These are phyloP conservation scores for Xenops minutus DNA, from an alignment of 2,797 vertebrate genomes.

Conservation along the genomic window DNA sequence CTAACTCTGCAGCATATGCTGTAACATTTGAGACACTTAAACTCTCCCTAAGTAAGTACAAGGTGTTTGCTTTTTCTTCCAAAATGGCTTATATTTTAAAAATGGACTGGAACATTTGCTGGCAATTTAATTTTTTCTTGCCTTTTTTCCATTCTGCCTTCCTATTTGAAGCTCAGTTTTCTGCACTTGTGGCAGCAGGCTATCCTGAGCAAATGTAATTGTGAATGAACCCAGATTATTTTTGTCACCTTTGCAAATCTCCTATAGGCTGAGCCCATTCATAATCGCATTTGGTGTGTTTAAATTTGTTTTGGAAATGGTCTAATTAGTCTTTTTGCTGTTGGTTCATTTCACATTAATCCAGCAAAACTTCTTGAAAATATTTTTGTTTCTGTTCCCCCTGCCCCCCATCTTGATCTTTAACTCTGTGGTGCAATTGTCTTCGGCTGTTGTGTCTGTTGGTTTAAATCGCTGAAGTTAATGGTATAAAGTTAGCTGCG, in stretches of 20 bases:
- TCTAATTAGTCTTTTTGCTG: background rate
- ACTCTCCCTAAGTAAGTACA: background rate
- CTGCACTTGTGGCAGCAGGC: background rate
- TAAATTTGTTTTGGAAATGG: background rate
- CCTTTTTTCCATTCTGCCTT: background rate
- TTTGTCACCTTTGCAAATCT: background rate
- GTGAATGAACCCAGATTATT: background rate
- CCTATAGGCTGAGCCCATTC: background rate
- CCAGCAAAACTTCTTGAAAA: background rate
- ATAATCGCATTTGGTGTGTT: background rate
- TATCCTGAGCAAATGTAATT: background rate
- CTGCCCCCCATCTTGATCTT: background rate
- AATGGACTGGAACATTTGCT: background rate
- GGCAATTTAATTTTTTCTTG: accelerated
- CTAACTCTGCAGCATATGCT: background rate
- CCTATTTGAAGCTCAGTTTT: background rate
- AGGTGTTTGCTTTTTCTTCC: background rate
- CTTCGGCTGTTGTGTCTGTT: background rate
- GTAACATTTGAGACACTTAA: background rate
- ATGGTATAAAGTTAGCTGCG: background rate
- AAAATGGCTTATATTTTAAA: background rate
- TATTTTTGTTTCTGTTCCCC: background rate
- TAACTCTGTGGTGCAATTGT: background rate
- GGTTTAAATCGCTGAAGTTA: background rate
- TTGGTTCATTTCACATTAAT: background rate